Percentiles rank a stretch among this genome's conserved stretches.
Conservation (phyloP, 2,797 vertebrate species). For the Typhlichthys subterraneus region DNA sequence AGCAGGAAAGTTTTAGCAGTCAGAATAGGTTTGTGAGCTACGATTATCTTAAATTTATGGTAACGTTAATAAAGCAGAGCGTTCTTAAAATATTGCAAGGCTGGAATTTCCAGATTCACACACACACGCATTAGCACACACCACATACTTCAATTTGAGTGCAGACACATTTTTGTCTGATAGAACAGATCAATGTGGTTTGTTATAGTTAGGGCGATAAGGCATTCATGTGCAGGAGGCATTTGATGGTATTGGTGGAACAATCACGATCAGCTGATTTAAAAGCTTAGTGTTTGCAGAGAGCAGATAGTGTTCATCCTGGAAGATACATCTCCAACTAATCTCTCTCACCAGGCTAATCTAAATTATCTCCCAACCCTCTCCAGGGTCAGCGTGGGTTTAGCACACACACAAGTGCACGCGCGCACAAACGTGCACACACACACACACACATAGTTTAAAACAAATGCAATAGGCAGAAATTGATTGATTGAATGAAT, state of each 20-base stretch:
- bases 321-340: constrained; percentile 20
- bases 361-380: constrained; percentile 2
- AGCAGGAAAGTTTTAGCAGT: constrained; percentile 45
- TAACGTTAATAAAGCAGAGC: constrained; percentile 36
- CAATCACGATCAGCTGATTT: constrained; percentile 25
- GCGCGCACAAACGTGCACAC: constrained; percentile 32
- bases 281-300: constrained; percentile 11
- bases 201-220: not conserved
- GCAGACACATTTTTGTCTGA: not conserved
- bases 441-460: not conserved
- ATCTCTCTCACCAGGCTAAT: not conserved
- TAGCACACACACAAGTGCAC: constrained; percentile 9
- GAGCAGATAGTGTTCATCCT: constrained; percentile 12
- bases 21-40: constrained; percentile 42
- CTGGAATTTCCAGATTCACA: constrained; percentile 24
- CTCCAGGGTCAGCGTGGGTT: constrained; percentile 3
- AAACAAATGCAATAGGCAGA: no score
- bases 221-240: not conserved
- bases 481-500: no score
- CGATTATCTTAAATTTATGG: constrained; percentile 23
- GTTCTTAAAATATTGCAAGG: constrained; percentile 11
- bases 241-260: constrained; percentile 28
- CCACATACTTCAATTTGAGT: not conserved
- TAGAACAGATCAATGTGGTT: not conserved
- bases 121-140: not conserved